Evolutionary conservation across 2,888 invertebrate genomes (phyloP).

Genomic region (Fabriciana adippe): DNA sequence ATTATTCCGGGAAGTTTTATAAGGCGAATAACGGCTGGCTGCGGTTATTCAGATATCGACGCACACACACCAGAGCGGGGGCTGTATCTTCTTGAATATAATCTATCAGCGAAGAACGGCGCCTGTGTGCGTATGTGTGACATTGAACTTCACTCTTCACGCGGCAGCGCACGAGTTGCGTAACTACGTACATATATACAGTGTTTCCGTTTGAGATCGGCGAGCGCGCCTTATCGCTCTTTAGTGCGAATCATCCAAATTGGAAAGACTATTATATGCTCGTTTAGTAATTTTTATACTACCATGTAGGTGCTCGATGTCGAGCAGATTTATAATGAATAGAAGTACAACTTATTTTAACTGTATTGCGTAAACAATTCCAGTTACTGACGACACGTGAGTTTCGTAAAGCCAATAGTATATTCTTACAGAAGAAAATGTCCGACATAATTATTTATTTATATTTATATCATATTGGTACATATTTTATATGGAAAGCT

Average conservation of each 20-base stretch:
- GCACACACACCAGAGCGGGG: slow-evolving; percentile 38
- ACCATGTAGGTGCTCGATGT: too few species aligned
- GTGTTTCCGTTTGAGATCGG: slow-evolving; percentile 5
- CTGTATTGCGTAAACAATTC: too few species aligned
- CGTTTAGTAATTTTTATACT: not conserved
- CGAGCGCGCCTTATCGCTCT: not conserved
- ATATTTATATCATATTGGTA: too few species aligned
- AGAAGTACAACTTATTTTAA: too few species aligned
- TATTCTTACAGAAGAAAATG: too few species aligned
- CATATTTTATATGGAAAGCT: too few species aligned
- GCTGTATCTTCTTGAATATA: slow-evolving; percentile 43
- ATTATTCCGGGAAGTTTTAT: slow-evolving; percentile 76
- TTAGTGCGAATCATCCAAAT: not conserved
- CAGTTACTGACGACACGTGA: too few species aligned
- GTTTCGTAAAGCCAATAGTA: too few species aligned
- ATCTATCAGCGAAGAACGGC: slow-evolving; percentile 39
- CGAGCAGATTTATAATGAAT: too few species aligned
- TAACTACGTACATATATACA: slow-evolving; percentile 50
- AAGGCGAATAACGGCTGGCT: slow-evolving; percentile 77
- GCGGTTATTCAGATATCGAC: slow-evolving; percentile 70
- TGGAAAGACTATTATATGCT: not conserved
- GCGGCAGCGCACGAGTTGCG: slow-evolving; percentile 74
- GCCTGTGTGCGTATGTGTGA: slow-evolving; percentile 67
- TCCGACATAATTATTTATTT: too few species aligned
- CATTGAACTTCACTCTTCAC: slow-evolving; percentile 78